phyloP scores from a whole-genome alignment of 2,888 invertebrate species.

The Hyles lineata region DNA sequence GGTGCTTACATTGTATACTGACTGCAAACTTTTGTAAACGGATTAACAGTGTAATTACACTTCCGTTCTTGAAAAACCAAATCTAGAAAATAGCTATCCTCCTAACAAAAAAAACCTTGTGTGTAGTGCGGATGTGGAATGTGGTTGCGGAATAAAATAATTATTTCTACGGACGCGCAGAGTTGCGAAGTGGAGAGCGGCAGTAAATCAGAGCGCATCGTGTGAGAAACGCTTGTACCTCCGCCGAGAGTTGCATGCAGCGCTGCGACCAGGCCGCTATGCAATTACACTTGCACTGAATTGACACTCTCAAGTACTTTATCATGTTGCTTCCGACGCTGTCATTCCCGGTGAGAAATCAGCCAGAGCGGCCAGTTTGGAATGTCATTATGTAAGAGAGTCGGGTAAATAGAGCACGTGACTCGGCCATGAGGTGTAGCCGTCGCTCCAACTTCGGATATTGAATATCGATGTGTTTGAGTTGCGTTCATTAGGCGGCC shows the following conservation, averaged over 20 bases:
- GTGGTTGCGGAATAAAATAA: not conserved
- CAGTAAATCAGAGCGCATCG: slow-evolving; percentile 7
- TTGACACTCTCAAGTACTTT: not conserved
- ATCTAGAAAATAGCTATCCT: too few relatives aligned
- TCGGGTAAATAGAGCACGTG: too few relatives aligned
- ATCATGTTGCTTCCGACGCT: too few relatives aligned
- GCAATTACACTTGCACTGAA: not conserved
- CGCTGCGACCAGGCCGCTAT: not conserved
- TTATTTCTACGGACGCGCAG: not conserved
- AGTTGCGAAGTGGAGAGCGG: not conserved
- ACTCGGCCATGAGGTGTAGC: not conserved
- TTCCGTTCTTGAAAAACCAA: not conserved
- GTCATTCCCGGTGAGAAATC: too few relatives aligned
- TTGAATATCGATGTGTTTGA: slow-evolving; percentile 8
- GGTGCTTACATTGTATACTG: too few relatives aligned
- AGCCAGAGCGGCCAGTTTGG: too few relatives aligned
- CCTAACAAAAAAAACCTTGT: too few relatives aligned
- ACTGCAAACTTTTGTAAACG: too few relatives aligned
- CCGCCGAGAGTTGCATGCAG: not conserved
- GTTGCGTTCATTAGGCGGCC: not conserved
- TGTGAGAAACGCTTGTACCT: not conserved
- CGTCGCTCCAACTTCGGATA: not conserved
- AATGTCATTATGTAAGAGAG: too few relatives aligned
- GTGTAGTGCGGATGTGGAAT: not conserved
- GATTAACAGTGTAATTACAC: not conserved